phyloP scores from a whole-genome alignment of 1,140 invertebrate species.

The Solen grandis region DNA sequence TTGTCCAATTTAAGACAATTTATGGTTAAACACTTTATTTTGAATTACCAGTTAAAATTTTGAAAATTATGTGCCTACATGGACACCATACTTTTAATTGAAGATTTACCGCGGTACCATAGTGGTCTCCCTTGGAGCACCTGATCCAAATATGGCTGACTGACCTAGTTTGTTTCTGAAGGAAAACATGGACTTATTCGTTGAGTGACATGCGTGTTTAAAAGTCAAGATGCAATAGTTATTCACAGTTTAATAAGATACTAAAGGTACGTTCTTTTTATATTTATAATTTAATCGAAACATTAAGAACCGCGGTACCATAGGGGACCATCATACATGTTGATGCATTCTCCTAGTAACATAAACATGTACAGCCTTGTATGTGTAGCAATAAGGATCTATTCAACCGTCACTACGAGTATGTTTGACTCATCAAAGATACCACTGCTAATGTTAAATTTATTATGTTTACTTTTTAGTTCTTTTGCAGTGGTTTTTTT shows the following conservation, averaged over 20 bases:
- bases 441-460: too few species aligned
- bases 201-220: neutral
- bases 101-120: neutral
- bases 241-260: neutral
- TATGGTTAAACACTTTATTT: neutral
- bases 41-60: too few species aligned
- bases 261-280: slow-evolving; percentile 14
- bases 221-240: neutral
- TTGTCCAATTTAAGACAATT: neutral
- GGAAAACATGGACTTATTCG: too few species aligned
- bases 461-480: too few species aligned
- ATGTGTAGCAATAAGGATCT: too few species aligned
- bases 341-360: too few species aligned
- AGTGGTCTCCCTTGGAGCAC: neutral
- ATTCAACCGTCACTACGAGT: too few species aligned
- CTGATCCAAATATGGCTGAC: neutral
- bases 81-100: neutral
- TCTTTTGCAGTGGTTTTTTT: too few species aligned
- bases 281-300: neutral
- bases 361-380: too few species aligned
- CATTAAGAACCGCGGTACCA: slow-evolving; percentile 21
- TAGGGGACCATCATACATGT: slow-evolving; percentile 1
- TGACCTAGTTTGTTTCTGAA: neutral
- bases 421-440: too few species aligned
- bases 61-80: neutral